Evolutionary conservation across 2,797 vertebrate species (phyloP), one percentile per base, ranked within the genome.

Genomic region (Sebastiscus albofasciatus): DNA sequence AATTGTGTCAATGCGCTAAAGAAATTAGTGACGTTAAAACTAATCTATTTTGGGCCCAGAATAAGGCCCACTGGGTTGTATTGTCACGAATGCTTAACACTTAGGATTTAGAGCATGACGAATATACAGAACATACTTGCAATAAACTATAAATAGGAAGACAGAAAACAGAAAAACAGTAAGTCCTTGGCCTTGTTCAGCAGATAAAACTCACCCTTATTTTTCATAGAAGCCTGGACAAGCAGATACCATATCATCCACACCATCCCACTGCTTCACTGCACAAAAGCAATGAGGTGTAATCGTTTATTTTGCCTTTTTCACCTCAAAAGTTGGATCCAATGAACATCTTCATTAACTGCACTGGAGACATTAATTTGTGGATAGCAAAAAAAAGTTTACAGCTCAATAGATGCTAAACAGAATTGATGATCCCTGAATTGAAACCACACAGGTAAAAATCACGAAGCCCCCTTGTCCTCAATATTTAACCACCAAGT

Each of bases 321-420:
- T 81, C 64, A 79, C 72, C 72, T 75, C 49, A 67, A 36, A 31
- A 73, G 73, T 74, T 82, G 27, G 55, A 64, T 78, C 42, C 75
- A 73, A 73, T 85, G 68, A 81, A 79, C 60, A 65, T 86, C 77
- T 87, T 82, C 58, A 86, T 90, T 79, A 85, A 59, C 59, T 55
- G 34, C 67, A 67, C 62, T 26, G 66, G 61, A 60, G 69, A 73
- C 56, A 75, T 72, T 73, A 60, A 68, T 80, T 77, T 77, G 58
- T 55, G 36, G 34, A 74, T 27, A 66, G 55, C 60, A 54, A 77
- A 65, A 58, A 61, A 61, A 34, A 7, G 4, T 46, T 33, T 58
- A 62, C 52, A 24, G 59, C 49, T 77, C 26, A 74, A 26, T 71
- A 78, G 42, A 75, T 59, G 72, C 13, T 74, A 74, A 83, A 22